Evolutionary conservation across 2,113 vertebrate species (phyloP).

Genomic region (Promerops cafer): DNA sequence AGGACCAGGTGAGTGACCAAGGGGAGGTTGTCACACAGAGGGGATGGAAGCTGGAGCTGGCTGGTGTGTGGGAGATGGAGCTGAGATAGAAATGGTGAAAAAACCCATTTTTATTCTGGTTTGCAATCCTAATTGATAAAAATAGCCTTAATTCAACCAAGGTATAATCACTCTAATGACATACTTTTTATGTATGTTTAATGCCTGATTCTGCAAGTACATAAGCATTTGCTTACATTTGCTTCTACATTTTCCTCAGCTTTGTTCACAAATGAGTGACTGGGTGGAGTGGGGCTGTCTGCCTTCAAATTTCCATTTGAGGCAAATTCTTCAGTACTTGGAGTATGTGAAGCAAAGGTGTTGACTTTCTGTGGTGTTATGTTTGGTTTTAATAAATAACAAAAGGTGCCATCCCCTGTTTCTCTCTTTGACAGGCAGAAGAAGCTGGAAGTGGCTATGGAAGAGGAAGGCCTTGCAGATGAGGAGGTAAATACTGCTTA

Average conservation of each 20-base stretch:
- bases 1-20: not conserved
- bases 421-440: constrained; percentile 83
- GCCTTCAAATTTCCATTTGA: not conserved
- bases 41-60: not conserved
- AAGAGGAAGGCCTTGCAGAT: constrained; percentile 91
- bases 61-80: not conserved
- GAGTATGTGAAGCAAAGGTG: not conserved
- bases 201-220: not conserved
- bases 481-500: constrained; percentile 82
- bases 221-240: not conserved
- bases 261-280: not conserved
- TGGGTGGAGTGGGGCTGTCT: not conserved
- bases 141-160: not conserved
- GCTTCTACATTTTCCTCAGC: not conserved
- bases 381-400: not conserved
- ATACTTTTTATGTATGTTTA: not conserved
- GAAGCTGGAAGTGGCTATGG: constrained; percentile 97
- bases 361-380: not conserved
- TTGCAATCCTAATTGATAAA: not conserved
- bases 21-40: not conserved
- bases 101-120: not conserved
- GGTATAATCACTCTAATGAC: not conserved
- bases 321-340: not conserved
- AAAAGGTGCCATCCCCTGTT: not conserved
- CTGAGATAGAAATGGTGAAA: not conserved